Evolutionary conservation across 2,113 vertebrate genomes (phyloP).

Genomic region (Chelonoidis abingdonii): DNA sequence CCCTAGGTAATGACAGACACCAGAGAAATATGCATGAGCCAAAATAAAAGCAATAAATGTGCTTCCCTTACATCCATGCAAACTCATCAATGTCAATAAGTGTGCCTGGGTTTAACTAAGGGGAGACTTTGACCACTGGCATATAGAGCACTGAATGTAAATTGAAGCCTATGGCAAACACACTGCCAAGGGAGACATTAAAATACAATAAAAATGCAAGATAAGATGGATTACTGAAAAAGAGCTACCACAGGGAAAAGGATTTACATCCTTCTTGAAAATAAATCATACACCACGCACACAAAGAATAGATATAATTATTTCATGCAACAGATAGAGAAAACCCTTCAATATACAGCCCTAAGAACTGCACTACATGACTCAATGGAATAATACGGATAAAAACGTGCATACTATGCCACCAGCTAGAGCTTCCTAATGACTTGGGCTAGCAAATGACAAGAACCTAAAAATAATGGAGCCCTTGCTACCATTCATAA

Average conservation of each 20-base stretch:
- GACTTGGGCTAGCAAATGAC: accelerated
- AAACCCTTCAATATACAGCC: neutral
- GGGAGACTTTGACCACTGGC: neutral
- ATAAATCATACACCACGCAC: neutral
- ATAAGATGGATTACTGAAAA: slow-evolving; percentile 25
- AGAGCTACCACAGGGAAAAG: slow-evolving; percentile 25
- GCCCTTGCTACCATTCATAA: accelerated
- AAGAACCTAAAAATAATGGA: neutral
- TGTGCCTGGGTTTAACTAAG: neutral
- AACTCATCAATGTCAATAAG: neutral
- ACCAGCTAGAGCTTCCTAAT: accelerated
- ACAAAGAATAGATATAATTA: neutral
- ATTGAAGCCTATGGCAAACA: neutral
- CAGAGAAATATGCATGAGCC: neutral
- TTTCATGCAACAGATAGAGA: neutral
- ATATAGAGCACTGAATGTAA: accelerated
- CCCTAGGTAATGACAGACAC: slow-evolving; percentile 1
- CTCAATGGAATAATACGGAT: neutral
- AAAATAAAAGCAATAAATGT: neutral
- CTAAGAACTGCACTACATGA: accelerated
- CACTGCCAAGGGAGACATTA: neutral
- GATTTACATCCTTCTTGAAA: slow-evolving; percentile 32
- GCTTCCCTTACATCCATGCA: neutral
- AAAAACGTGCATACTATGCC: neutral
- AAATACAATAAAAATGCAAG: slow-evolving; percentile 43